These are phyloP conservation scores for Stegana nigrithorax DNA, from an alignment of 2,888 invertebrate genomes.

Conservation along the genomic window DNA sequence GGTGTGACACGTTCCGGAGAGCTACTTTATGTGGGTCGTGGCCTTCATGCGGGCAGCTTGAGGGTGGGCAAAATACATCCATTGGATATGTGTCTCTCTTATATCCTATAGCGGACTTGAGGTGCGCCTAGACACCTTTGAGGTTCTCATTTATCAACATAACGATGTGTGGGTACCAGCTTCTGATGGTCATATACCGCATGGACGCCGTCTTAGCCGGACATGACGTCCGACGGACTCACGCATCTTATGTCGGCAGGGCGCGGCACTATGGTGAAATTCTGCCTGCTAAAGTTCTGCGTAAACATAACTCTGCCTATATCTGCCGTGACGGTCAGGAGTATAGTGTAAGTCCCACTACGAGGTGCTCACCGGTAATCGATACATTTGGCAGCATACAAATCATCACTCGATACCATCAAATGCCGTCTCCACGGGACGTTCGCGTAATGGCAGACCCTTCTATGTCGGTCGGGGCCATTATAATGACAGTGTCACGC, in stretches of 20 bases:
- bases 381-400: conserved; percentile 70
- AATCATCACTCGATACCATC: conserved; percentile 70
- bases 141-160: conserved; percentile 62
- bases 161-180: conserved; percentile 58
- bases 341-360: conserved; percentile 69
- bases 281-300: conserved; percentile 75
- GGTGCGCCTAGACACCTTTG: conserved; percentile 67
- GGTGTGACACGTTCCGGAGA: conserved; percentile 70
- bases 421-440: conserved; percentile 69
- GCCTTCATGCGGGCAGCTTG: conserved; percentile 70
- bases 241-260: conserved; percentile 66
- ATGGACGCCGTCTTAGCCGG: conserved; percentile 64
- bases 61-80: conserved; percentile 73
- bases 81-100: conserved; percentile 70
- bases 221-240: no score
- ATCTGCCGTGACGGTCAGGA: conserved; percentile 72
- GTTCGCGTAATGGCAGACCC: conserved; percentile 69
- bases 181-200: conserved; percentile 62
- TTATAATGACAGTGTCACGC: conserved; percentile 71
- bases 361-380: conserved; percentile 71
- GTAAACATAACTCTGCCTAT: conserved; percentile 72
- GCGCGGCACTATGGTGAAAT: conserved; percentile 73
- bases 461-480: conserved; percentile 72
- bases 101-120: conserved; percentile 70
- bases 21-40: conserved; percentile 72